Conservation (phyloP, 2,888 invertebrate genomes). For the Tholera decimalis region DNA sequence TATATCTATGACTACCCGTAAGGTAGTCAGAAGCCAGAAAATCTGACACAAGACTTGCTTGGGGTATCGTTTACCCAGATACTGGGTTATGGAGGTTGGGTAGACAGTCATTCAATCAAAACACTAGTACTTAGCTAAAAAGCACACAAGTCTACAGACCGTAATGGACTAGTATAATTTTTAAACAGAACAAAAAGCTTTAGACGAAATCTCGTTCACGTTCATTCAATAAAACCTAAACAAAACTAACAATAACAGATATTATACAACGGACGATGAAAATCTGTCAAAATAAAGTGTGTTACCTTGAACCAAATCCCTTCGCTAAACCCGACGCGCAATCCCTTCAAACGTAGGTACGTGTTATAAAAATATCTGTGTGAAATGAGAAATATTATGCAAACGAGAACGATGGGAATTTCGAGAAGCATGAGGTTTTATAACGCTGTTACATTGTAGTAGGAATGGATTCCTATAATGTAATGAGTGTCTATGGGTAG, state of each 20-base stretch:
- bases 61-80: too few species aligned
- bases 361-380: slow-evolving; percentile 27
- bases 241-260: background rate
- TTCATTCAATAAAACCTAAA: background rate
- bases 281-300: slow-evolving; percentile 24
- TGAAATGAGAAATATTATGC: slow-evolving; percentile 37
- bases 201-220: too few species aligned
- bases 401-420: slow-evolving; percentile 33
- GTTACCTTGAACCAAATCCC: slow-evolving; percentile 43
- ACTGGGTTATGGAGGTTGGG: too few species aligned
- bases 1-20: too few species aligned
- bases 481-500: background rate
- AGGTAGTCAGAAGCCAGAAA: too few species aligned
- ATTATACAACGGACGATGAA: background rate
- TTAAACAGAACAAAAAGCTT: too few species aligned
- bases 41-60: too few species aligned
- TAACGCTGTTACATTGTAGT: slow-evolving; percentile 23
- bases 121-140: too few species aligned
- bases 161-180: too few species aligned
- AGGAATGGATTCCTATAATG: background rate
- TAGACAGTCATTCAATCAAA: too few species aligned
- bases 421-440: slow-evolving; percentile 15
- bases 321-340: slow-evolving; percentile 20
- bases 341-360: slow-evolving; percentile 23
- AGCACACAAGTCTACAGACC: too few species aligned